Evolutionary conservation across 92 coral and sea anemone species (phyloP), one percentile per base, ranked within the genome.

Genomic region (Porites rus): DNA sequence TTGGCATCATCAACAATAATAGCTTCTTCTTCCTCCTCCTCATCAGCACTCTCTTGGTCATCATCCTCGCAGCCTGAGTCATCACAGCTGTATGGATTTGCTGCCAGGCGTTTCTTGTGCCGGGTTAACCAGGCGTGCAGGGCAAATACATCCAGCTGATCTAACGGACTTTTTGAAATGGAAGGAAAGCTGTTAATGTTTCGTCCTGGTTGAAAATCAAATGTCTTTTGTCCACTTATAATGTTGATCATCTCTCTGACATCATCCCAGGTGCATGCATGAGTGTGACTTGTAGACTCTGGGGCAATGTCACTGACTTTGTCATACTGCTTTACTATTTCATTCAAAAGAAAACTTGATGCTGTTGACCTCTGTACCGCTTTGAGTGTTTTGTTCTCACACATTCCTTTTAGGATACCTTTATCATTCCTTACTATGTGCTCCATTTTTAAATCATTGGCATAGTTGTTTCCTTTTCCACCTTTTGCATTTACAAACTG

Each of bases 71-170:
- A n/a, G n/a, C n/a, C n/a, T n/a, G n/a, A n/a, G n/a, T n/a, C n/a
- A n/a, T n/a, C n/a, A n/a, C n/a, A n/a, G n/a, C n/a, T n/a, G n/a
- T n/a, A n/a, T n/a, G n/a, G n/a, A n/a, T n/a, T n/a, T n/a, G n/a
- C n/a, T n/a, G n/a, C n/a, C n/a, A n/a, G n/a, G n/a, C n/a, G n/a
- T n/a, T n/a, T n/a, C n/a, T n/a, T n/a, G n/a, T n/a, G n/a, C n/a
- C n/a, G n/a, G n/a, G n/a, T n/a, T n/a, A n/a, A 74, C 96, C 96
- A 93, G 9, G 91, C 31, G 71, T 93, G 91, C 74, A 93, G 69
- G 19, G 78, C 69, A 74, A 86, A 28, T n/a, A 87, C 90, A 76
- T 93, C 81, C 17, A 90, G 84, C 59, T 87, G 75, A 72, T 90
- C 90, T 10, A 93, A 75, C 20, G 74, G 46, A 65, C 62, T 79